Evolutionary conservation across 2,797 vertebrate species (phyloP), one percentile per base, ranked within the genome.

Genomic region (Thripadectes ignobilis): DNA sequence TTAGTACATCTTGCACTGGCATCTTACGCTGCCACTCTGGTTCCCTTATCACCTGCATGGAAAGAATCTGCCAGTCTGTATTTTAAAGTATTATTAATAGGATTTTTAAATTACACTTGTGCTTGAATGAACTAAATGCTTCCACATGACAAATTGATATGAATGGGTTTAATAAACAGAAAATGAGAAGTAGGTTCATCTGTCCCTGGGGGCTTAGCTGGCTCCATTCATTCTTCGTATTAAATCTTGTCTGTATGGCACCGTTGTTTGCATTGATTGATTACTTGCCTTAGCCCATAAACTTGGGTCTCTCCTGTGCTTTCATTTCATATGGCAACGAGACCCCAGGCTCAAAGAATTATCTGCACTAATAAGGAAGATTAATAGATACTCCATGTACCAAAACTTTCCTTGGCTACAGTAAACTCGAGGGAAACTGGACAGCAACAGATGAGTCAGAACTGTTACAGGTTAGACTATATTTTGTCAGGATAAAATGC

Each of bases 101-200:
- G 73, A 88, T 82, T 89, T 96, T 86, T 57, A 89, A 96, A 94
- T 93, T 94, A 84, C 59, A 54, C 46, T 94, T 73, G 43, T 81
- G 89, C 94, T 69, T 86, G 79, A 93, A 88, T 92, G 82, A 91
- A 57, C 89, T 76, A 90, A 93, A 63, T 76, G 92, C 73, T 90
- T 88, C 45, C 87, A 95, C 73, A 93, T 89, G 89, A 94, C 89
- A 93, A 92, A 96, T 96, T 79, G 85, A 95, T 93, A 96, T 46
- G 95, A 94, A 95, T 85, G 80, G 69, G 85, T 97, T 96, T 93
- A 97, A 97, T 96, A 97, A 96, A 96, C 85, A 96, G 94, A 97
- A 88, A 94, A 93, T 67, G 92, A 92, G 88, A 72, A 96, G 69
- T 66, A 54, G 76, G 62, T 74, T 94, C 94, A 46, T 86, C 87